Conservation (phyloP, 2,797 vertebrate genomes). For the Percopsis omiscomaycus region DNA sequence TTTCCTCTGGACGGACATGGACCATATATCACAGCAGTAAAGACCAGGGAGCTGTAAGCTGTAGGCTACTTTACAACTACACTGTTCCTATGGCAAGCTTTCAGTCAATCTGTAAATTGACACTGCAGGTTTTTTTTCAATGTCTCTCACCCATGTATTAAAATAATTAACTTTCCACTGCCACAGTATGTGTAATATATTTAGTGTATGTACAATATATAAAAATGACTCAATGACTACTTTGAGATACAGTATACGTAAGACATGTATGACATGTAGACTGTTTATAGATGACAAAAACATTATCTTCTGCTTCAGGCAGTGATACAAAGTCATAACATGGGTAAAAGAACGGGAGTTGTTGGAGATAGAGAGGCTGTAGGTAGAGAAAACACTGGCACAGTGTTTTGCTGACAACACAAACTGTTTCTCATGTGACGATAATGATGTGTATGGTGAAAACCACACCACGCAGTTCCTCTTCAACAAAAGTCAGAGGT, state of each 20-base stretch:
- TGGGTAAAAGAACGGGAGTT: no score
- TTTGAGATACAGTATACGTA: no score
- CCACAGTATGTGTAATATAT: no score
- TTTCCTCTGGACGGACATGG: conserved; percentile 27
- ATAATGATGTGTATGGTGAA: neutral
- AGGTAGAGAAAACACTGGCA: neutral
- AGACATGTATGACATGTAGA: no score
- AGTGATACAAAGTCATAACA: no score
- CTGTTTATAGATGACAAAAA: no score
- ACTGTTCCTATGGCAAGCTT: neutral
- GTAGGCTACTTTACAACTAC: neutral
- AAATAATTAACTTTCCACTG: neutral
- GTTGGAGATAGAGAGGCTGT: no score
- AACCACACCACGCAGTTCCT: conserved; percentile 46
- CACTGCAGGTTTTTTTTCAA: neutral
- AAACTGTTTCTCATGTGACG: neutral
- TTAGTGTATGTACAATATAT: no score
- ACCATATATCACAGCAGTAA: conserved; percentile 20
- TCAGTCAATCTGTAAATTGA: neutral
- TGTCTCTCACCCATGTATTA: neutral
- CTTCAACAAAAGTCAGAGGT: conserved; percentile 42
- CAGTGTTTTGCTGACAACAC: neutral
- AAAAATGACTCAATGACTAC: no score
- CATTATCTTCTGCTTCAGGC: no score
- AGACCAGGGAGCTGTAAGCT: neutral